Evolutionary conservation across 2,113 vertebrate species (phyloP).

Genomic region (Cnemophilus loriae): DNA sequence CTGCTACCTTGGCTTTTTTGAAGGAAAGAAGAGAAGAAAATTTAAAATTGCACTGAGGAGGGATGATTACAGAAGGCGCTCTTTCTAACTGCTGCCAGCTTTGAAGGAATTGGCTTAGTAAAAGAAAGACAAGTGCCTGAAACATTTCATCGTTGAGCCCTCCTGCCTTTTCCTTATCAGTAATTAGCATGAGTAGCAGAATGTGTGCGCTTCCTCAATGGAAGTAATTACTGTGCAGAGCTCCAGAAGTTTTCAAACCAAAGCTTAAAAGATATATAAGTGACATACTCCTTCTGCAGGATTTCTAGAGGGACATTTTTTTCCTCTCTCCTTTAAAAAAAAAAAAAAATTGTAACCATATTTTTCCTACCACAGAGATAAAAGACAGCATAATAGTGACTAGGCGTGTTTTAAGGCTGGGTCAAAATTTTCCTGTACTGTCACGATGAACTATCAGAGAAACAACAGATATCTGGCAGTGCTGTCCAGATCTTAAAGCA

Average conservation of each 20-base stretch:
- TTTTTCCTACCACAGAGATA: neutral
- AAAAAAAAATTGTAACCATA: neutral
- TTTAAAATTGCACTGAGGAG: neutral
- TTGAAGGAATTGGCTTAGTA: neutral
- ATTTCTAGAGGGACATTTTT: neutral
- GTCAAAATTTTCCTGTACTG: neutral
- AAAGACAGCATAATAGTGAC: neutral
- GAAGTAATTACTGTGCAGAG: neutral
- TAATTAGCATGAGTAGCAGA: constrained; percentile 13
- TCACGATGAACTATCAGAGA: neutral
- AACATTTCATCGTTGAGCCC: neutral
- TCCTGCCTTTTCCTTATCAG: constrained; percentile 12
- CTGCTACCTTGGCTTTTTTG: neutral
- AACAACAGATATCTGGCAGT: neutral
- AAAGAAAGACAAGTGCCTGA: neutral
- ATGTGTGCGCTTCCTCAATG: neutral
- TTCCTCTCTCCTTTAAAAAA: neutral
- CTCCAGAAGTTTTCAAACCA: constrained; percentile 17
- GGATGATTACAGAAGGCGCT: neutral
- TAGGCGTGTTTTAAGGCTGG: neutral
- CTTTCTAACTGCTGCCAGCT: neutral
- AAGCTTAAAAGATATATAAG: neutral
- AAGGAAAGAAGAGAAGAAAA: neutral
- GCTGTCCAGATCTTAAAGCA: neutral
- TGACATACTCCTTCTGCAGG: neutral